These are phyloP conservation scores for Nasonia giraulti DNA, from an alignment of 1,140 invertebrate genomes.

Conservation along the genomic window DNA sequence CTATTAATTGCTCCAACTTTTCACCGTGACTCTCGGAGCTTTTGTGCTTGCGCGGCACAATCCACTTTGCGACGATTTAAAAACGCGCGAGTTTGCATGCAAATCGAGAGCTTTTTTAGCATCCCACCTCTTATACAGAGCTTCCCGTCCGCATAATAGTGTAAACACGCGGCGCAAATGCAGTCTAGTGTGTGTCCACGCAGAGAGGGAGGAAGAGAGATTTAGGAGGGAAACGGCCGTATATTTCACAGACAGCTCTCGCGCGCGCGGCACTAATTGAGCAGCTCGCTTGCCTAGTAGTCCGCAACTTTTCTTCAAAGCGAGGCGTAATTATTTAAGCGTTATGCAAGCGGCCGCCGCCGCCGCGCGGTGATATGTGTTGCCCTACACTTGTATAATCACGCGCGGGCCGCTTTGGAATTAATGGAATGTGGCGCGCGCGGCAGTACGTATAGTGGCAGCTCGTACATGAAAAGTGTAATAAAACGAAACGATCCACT, in stretches of 20 bases:
- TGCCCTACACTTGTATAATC: no score
- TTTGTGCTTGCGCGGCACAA: conserved; percentile 22
- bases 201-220: not conserved
- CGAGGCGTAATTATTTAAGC: conserved; percentile 36
- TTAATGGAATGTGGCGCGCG: conserved; percentile 46
- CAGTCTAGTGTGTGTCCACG: not conserved
- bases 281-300: not conserved
- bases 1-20: conserved; percentile 37
- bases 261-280: conserved; percentile 29
- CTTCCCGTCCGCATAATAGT: no score
- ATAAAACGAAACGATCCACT: not conserved
- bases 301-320: conserved; percentile 26
- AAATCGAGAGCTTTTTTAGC: no score
- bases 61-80: not conserved
- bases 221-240: not conserved
- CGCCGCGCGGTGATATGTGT: not conserved
- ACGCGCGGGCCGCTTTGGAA: not conserved
- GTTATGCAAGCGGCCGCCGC: not conserved
- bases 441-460: not conserved
- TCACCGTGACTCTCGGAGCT: conserved; percentile 2
- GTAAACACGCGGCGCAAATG: not conserved
- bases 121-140: no score
- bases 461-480: not conserved
- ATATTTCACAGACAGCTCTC: not conserved
- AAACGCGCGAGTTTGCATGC: no score